Evolutionary conservation across 2,797 vertebrate genomes (phyloP).

Genomic region (Borostomias antarcticus): DNA sequence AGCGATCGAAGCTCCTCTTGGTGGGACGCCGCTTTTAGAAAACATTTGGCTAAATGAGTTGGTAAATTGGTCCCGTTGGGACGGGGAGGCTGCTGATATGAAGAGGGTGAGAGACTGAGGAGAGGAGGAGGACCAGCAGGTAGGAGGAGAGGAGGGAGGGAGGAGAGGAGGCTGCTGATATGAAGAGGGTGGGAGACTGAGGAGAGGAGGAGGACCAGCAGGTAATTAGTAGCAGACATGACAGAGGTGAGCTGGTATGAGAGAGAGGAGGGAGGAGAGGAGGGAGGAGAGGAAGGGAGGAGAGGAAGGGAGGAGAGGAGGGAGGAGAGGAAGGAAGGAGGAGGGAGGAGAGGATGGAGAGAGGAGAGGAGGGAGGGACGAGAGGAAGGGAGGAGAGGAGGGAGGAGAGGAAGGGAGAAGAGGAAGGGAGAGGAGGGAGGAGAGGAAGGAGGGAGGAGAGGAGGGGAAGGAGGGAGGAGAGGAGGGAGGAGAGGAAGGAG

Average conservation of each 20-base stretch:
- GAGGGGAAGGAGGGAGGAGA: no score
- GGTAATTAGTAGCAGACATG: slow-evolving; percentile 57
- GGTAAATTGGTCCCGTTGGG: slow-evolving; percentile 75
- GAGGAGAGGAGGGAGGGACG: no score
- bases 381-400: no score
- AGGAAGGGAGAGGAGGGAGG: no score
- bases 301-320: no score
- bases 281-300: no score
- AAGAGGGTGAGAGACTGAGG: slow-evolving; percentile 62
- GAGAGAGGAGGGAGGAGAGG: no score
- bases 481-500: no score
- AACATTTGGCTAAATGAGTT: slow-evolving; percentile 71
- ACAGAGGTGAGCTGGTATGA: slow-evolving; percentile 39
- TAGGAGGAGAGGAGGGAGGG: slow-evolving; percentile 47
- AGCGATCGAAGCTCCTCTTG: slow-evolving; percentile 50
- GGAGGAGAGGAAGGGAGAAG: no score
- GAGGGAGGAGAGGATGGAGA: no score
- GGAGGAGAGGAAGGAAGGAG: no score
- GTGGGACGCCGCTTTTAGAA: slow-evolving; percentile 66
- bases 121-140: slow-evolving; percentile 32
- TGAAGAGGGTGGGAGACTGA: slow-evolving; percentile 63
- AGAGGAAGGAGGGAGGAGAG: no score
- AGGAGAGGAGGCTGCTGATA: slow-evolving; percentile 58
- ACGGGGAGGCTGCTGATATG: slow-evolving; percentile 70
- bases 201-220: slow-evolving; percentile 41